Percentiles rank a stretch among this genome's conserved stretches.
Evolutionary conservation across 2,797 vertebrate genomes (phyloP).

Genomic region (Tragelaphus oryx): DNA sequence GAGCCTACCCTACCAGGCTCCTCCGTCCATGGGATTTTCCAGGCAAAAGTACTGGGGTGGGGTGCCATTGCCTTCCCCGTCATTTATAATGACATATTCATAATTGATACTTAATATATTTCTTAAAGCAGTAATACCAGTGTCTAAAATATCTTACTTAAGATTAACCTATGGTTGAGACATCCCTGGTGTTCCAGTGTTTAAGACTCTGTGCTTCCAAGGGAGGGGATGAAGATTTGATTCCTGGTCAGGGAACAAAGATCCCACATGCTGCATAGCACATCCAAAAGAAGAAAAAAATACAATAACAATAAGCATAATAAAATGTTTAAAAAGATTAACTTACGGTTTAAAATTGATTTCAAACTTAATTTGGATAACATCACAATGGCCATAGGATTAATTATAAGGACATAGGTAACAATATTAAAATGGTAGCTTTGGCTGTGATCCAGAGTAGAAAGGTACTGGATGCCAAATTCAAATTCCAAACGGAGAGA

Average conservation of each 20-base stretch:
- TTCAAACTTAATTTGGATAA: not conserved
- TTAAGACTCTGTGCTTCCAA: not conserved
- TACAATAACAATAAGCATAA: not conserved
- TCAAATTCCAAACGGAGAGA: not conserved
- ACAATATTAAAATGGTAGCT: not conserved
- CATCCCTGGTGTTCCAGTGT: not conserved
- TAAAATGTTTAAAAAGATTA: not conserved
- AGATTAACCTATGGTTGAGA: not conserved
- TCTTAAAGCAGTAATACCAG: not conserved
- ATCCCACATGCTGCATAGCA: not conserved
- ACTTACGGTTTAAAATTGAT: not conserved
- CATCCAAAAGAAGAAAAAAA: not conserved
- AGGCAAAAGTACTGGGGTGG: no score
- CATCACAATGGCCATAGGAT: not conserved
- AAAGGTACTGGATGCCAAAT: not conserved
- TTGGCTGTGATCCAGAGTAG: not conserved
- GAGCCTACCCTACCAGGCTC: no score
- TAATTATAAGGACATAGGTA: not conserved
- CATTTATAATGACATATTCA: not conserved
- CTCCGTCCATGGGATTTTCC: no score
- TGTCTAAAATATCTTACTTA: not conserved
- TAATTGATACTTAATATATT: not conserved
- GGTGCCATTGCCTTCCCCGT: no score
- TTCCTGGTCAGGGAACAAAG: not conserved
- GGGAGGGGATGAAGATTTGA: not conserved